Conservation (phyloP, 2,888 invertebrate genomes). For the Cloeon dipterum region DNA sequence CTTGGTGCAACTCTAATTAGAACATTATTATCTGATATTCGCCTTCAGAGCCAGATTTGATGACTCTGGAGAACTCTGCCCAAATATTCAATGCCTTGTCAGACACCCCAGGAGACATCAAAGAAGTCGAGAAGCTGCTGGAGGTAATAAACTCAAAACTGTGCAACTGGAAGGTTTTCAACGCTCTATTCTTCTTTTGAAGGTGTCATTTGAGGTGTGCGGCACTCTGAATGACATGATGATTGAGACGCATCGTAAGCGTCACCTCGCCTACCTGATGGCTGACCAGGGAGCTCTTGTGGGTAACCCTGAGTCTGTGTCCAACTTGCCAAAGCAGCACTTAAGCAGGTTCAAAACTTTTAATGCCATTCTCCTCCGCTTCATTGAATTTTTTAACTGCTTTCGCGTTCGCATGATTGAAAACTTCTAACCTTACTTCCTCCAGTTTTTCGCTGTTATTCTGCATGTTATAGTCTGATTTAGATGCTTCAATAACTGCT, state of each 20-base stretch:
- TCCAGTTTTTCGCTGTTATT: too few species aligned
- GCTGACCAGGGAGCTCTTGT: conserved; percentile 87
- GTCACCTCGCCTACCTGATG: conserved; percentile 89
- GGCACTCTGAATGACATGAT: conserved; percentile 63
- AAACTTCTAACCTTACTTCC: too few species aligned
- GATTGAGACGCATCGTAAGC: conserved; percentile 69
- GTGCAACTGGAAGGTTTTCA: too few species aligned
- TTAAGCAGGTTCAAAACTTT: conserved; percentile 31
- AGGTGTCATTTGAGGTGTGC: conserved; percentile 49
- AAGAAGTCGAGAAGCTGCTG: conserved; percentile 72
- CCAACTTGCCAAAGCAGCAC: conserved; percentile 86
- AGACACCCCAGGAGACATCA: conserved; percentile 82
- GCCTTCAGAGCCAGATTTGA: conserved; percentile 50
- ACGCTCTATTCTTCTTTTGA: too few species aligned
- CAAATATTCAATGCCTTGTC: conserved; percentile 95
- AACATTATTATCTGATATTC: not conserved
- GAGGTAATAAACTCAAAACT: conserved; percentile 25
- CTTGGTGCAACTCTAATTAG: too few species aligned
- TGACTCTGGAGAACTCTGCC: conserved; percentile 78
- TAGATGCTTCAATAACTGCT: too few species aligned
- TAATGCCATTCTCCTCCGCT: too few species aligned
- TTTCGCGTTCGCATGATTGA: too few species aligned
- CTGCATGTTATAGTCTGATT: too few species aligned
- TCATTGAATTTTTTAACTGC: too few species aligned
- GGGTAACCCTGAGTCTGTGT: conserved; percentile 68